Evolutionary conservation across 2,888 invertebrate species (phyloP).

Genomic region (Conomelus anceps): DNA sequence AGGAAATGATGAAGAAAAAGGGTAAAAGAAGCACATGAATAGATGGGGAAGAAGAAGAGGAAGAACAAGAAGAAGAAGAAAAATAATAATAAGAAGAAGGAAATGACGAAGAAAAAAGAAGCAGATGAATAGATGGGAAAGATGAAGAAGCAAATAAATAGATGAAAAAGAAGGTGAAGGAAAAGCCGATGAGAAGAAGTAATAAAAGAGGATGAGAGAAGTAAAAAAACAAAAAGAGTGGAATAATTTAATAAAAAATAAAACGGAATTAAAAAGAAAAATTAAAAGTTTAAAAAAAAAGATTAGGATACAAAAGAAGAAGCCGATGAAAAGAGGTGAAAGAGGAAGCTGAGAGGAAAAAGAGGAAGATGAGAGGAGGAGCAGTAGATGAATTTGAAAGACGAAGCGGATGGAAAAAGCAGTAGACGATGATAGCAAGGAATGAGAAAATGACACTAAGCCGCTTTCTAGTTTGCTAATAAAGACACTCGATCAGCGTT

Average conservation of each 20-base stretch:
- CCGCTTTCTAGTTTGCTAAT: background rate
- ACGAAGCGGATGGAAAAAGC: too few species aligned
- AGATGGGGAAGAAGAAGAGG: background rate
- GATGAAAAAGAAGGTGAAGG: background rate
- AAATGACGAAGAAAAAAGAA: conserved; percentile 22
- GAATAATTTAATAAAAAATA: too few species aligned
- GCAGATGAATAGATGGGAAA: conserved; percentile 2
- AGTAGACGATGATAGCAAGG: background rate
- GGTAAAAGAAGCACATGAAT: background rate
- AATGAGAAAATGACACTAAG: background rate
- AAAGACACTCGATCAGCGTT: background rate
- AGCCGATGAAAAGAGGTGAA: too few species aligned
- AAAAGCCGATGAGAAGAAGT: background rate
- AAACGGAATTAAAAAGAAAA: too few species aligned
- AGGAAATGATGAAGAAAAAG: too few species aligned
- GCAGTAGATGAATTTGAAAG: too few species aligned
- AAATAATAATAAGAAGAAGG: conserved; percentile 21
- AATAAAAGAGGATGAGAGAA: too few species aligned
- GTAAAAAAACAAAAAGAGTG: background rate
- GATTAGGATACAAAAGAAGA: too few species aligned
- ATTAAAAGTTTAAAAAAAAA: too few species aligned
- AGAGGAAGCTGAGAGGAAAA: too few species aligned
- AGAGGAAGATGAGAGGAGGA: too few species aligned
- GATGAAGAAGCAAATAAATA: background rate
- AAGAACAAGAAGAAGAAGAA: too few species aligned